Conservation (phyloP, 2,113 vertebrate species). For the Pluvialis apricaria region DNA sequence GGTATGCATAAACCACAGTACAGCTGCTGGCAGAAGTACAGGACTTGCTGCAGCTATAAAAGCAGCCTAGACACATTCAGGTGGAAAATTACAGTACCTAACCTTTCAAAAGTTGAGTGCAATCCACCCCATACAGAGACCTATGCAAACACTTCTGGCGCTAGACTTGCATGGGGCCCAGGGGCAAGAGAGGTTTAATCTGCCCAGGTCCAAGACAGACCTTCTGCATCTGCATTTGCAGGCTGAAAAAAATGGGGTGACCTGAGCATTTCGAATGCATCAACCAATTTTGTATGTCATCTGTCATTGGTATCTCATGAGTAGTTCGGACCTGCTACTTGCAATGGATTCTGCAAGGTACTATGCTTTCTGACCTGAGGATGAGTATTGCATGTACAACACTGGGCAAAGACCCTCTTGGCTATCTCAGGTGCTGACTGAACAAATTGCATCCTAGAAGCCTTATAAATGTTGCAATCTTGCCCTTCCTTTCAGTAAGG, state of each 20-base stretch:
- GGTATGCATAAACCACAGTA: slow-evolving; percentile 38
- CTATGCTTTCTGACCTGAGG: not conserved
- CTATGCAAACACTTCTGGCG: not conserved
- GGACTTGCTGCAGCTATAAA: slow-evolving; percentile 5
- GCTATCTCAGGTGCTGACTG: not conserved
- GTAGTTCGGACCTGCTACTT: not conserved
- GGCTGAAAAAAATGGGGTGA: not conserved
- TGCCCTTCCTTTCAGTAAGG: not conserved
- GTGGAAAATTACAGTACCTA: not conserved
- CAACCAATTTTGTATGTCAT: not conserved
- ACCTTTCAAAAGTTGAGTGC: not conserved
- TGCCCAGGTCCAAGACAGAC: not conserved
- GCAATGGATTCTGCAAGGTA: not conserved
- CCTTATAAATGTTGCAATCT: not conserved
- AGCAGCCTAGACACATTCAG: not conserved
- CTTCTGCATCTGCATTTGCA: not conserved
- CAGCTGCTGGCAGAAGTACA: slow-evolving; percentile 2
- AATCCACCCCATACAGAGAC: not conserved
- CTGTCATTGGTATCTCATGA: not conserved
- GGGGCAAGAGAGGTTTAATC: not conserved
- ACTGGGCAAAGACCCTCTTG: not conserved
- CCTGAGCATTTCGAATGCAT: not conserved
- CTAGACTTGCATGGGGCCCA: not conserved
- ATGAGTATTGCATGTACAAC: not conserved
- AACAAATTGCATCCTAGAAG: not conserved